phyloP scores from a whole-genome alignment of 2,888 invertebrate species.

The Nesidiocoris tenuis region DNA sequence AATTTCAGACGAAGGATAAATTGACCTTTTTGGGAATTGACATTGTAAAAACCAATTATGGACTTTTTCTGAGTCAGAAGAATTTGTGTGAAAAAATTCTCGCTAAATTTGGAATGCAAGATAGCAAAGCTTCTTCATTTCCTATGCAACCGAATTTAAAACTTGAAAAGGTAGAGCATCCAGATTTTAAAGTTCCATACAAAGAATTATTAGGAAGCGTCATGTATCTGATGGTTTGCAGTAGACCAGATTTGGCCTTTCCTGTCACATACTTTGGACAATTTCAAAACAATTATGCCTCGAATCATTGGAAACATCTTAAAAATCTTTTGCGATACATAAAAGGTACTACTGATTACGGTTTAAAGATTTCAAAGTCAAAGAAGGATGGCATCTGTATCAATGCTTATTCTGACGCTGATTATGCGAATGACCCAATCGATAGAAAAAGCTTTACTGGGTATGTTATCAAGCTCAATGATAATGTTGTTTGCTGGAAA shows the following conservation, averaged over 20 bases:
- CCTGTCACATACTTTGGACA: constrained; percentile 20
- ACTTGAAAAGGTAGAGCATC: neutral
- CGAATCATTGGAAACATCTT: constrained; percentile 29
- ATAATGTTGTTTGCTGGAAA: constrained; percentile 8
- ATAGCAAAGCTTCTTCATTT: neutral
- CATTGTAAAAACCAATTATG: neutral
- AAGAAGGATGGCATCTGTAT: neutral
- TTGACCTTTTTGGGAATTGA: constrained; percentile 7
- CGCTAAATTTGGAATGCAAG: constrained; percentile 3
- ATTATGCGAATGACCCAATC: neutral
- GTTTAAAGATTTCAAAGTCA: constrained; percentile 8
- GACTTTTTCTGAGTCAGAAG: constrained; percentile 3
- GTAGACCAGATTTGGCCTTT: constrained; percentile 9
- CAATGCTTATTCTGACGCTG: constrained; percentile 2
- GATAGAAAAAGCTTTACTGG: constrained; percentile 9
- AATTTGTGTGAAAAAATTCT: constrained; percentile 2
- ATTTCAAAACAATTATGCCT: too few relatives aligned
- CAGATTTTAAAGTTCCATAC: too few relatives aligned
- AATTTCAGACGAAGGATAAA: neutral
- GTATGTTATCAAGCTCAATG: neutral
- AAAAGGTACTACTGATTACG: constrained; percentile 1
- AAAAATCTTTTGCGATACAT: constrained; percentile 34
- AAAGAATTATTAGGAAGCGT: constrained; percentile 17
- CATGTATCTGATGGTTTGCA: constrained; percentile 27
- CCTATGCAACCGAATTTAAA: constrained; percentile 18